These are phyloP conservation scores for Calliscelio sp. DNA, from an alignment of 2,888 invertebrate genomes.

Conservation along the genomic window DNA sequence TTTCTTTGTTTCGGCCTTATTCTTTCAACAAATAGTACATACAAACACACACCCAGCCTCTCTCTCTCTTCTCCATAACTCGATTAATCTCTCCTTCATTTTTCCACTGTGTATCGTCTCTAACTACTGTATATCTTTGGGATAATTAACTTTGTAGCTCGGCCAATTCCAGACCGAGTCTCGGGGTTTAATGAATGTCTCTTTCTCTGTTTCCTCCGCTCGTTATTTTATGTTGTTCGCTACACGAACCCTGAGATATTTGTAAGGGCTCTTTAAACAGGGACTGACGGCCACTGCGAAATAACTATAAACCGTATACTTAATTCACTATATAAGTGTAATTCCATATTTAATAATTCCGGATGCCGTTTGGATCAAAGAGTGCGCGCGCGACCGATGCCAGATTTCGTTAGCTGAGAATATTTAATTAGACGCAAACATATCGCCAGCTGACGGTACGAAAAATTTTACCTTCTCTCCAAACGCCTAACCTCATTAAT, in stretches of 20 bases:
- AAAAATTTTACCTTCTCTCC: slow-evolving; percentile 17
- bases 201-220: slow-evolving; percentile 64
- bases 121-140: slow-evolving; percentile 65
- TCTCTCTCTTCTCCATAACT: slow-evolving; percentile 47
- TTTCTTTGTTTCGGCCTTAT: slow-evolving; percentile 45
- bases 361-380: slow-evolving; percentile 4
- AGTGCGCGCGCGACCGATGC: neutral
- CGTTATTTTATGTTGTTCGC: slow-evolving; percentile 61
- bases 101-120: slow-evolving; percentile 59
- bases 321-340: slow-evolving; percentile 38
- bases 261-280: slow-evolving; percentile 54
- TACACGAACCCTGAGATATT: slow-evolving; percentile 54
- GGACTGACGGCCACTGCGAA: slow-evolving; percentile 10
- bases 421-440: slow-evolving; percentile 50
- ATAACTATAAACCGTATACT: slow-evolving; percentile 50
- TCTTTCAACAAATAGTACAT: slow-evolving; percentile 48
- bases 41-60: slow-evolving; percentile 33
- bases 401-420: slow-evolving; percentile 31
- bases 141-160: slow-evolving; percentile 69
- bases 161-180: slow-evolving; percentile 58
- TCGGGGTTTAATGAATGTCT: slow-evolving; percentile 66
- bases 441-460: slow-evolving; percentile 2
- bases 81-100: slow-evolving; percentile 67
- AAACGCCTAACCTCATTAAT: slow-evolving; percentile 44
- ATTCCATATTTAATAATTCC: slow-evolving; percentile 53